Conservation (phyloP, 2,113 vertebrate species). For the Psophia crepitans region DNA sequence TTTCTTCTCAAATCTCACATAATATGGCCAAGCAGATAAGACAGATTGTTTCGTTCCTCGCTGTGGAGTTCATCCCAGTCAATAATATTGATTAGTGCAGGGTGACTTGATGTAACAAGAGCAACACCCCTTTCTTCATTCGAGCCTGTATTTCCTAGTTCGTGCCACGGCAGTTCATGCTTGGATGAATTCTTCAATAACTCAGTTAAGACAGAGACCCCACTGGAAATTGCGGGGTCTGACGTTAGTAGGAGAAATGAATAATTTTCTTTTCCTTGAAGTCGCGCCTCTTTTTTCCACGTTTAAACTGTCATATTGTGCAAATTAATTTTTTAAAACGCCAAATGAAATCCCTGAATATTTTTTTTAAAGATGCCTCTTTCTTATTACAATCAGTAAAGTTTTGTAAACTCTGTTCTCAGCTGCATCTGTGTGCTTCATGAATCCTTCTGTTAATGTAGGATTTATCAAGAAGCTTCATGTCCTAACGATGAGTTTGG, state of each 20-base stretch:
- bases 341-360: background rate
- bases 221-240: background rate
- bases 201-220: conserved; percentile 55
- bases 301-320: background rate
- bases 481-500: rapidly evolving
- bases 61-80: conserved; percentile 57
- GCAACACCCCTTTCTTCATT: conserved; percentile 18
- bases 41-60: conserved; percentile 41
- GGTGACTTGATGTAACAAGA: conserved; percentile 78
- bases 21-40: background rate
- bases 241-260: background rate
- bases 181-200: conserved; percentile 74
- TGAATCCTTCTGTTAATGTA: background rate
- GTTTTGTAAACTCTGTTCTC: background rate
- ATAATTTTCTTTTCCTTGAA: background rate
- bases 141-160: conserved; percentile 1
- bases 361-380: background rate
- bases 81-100: conserved; percentile 77
- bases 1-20: background rate
- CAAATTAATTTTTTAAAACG: background rate
- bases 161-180: conserved; percentile 51
- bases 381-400: background rate
- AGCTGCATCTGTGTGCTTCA: background rate
- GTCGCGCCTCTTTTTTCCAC: background rate
- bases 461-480: background rate